Evolutionary conservation across 1,140 invertebrate genomes (phyloP), one percentile per base, ranked within the genome.

Genomic region (Eubasilissa regina): DNA sequence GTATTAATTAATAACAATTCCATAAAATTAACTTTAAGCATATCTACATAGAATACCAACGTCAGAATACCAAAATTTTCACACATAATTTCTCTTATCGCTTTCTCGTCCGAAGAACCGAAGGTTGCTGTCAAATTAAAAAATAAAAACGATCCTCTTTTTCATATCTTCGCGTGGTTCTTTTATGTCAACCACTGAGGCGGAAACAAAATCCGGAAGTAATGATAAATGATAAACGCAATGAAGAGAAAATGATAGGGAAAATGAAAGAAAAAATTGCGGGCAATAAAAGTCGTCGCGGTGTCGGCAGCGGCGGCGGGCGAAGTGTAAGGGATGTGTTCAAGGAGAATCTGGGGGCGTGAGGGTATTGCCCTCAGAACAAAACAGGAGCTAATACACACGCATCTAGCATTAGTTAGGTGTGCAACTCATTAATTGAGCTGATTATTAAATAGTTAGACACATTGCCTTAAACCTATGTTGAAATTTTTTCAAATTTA

Each of bases 141-240:
- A 66, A 68, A 68, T 44, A 44, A 48, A 68, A 68, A 45, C 64
- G 64, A 47, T 45, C 21, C 0, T 15, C 43, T 68, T 68, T 51
- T 68, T 68, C 64, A 45, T 13, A 45, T 68, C 64, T 68, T 45
- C 15, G 35, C 8, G 44, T 47, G 11, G 11, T 51, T 15, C n/a
- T 68, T 21, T 68, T 17, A 19, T 68, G 44, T 45, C 43, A 48
- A 3, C 64, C 44, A 47, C n/a, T 68, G 64, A 15, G 43, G 44
- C 19, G 15, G 64, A 68, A 68, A 68, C 64, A 9, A 45, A 68
- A n/a, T 35, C 43, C 64, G 44, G 25, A 68, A 64, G 45, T 68
- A 48, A 68, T 75, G 72, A 75, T 75, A 75, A 75, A 75, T 75
- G 35, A 58, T 75, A 19, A 45, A 56, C 35, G 72, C 19, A 75